Percentiles rank a stretch among this genome's conserved stretches.
Conservation (phyloP, 2,113 vertebrate genomes). For the Anoplopoma fimbria region DNA sequence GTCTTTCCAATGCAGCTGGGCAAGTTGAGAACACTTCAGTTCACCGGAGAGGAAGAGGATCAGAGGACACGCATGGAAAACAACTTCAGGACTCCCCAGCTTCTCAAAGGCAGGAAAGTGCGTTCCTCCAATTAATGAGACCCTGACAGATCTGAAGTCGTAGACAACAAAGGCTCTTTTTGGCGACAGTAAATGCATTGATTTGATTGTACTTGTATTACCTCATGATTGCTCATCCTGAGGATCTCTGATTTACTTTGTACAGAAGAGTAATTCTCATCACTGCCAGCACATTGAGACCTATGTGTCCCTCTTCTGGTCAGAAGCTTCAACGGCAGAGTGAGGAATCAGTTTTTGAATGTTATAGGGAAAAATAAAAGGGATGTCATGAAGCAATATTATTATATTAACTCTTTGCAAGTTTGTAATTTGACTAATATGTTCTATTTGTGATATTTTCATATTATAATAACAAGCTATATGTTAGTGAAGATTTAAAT, state of each 20-base stretch:
- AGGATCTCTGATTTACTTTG: slow-evolving; percentile 30
- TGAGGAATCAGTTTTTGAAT: slow-evolving; percentile 7
- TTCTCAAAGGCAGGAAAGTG: slow-evolving; percentile 91
- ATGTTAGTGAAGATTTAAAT: slow-evolving; percentile 7
- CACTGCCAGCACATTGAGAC: slow-evolving; percentile 18
- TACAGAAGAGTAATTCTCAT: slow-evolving; percentile 18
- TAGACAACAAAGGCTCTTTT: slow-evolving; percentile 10
- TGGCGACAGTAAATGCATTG: slow-evolving; percentile 39
- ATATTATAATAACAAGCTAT: not conserved
- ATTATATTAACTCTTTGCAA: not conserved
- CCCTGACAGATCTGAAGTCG: not conserved
- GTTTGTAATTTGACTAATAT: not conserved
- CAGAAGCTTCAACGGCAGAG: not conserved
- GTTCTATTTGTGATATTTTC: not conserved
- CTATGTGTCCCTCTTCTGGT: slow-evolving; percentile 5
- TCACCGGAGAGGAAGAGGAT: slow-evolving; percentile 88
- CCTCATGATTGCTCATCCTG: slow-evolving; percentile 22
- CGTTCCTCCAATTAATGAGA: slow-evolving; percentile 88
- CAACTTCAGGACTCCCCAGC: slow-evolving; percentile 95
- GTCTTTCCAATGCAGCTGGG: slow-evolving; percentile 85
- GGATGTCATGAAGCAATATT: slow-evolving; percentile 3
- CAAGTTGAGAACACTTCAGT: slow-evolving; percentile 91
- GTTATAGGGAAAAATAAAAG: slow-evolving; percentile 7
- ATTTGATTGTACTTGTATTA: slow-evolving; percentile 30
- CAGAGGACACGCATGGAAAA: slow-evolving; percentile 92